Evolutionary conservation across 2,797 vertebrate genomes (phyloP), one percentile per base, ranked within the genome.

Genomic region (Falco rusticolus): DNA sequence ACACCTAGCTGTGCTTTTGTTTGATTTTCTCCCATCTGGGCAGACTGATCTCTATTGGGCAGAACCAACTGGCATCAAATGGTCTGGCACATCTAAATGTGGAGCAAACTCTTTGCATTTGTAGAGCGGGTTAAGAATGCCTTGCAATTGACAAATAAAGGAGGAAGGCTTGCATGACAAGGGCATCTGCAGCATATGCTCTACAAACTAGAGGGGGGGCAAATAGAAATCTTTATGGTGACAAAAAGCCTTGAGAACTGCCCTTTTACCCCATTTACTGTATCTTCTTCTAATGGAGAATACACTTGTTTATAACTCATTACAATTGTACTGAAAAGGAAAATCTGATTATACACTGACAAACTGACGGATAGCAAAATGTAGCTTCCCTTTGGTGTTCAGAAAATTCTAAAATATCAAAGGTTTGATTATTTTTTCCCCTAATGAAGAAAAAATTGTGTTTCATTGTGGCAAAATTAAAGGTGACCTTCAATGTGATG

Each of bases 161-260:
- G 31, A 78, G 20, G 18, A 74, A 60, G 47, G 12, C 25, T 82
- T 89, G 16, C 15, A 43, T 9, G 9, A 22, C 15, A 45, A 50
- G 8, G 45, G 24, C 0, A 0, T 33, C 26, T 7, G 1, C 47
- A 78, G 33, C 22, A 21, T 24, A 45, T 20, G 7, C 10, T 20
- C 17, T 22, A 50, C 10, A 50, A 69, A 79, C 17, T 18, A 17
- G 11, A 22, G 10, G 4, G 10, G 5, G 11, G 1, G 2, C 3
- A 78, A 81, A 86, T 4, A 6, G 5, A 57, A 76, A 84, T 51
- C 33, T 74, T 76, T 25, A 54, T 4, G 69, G 6, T 45, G 59
- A 45, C 25, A 22, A 84, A 26, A 75, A 57, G 16, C 5, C 31
- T 60, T 45, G 16, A 89, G 21, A 82, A 60, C 18, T 34, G 15